These are phyloP conservation scores for Merops nubicus DNA, from an alignment of 2,113 vertebrate genomes.

Conservation along the genomic window DNA sequence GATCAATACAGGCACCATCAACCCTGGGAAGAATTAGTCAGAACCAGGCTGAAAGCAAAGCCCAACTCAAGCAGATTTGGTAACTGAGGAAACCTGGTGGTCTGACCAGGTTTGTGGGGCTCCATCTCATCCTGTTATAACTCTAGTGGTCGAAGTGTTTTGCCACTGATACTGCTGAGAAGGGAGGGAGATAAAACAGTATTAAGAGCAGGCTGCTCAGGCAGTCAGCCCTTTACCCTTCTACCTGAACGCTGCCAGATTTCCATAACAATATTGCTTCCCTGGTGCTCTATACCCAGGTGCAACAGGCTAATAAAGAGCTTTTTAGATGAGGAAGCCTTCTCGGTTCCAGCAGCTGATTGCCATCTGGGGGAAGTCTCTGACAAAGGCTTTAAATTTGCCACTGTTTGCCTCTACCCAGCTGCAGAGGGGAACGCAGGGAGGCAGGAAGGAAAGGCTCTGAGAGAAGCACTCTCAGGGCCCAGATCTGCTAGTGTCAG, in stretches of 20 bases:
- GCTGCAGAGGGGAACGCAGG: not conserved
- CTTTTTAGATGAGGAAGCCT: not conserved
- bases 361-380: slow-evolving; percentile 46
- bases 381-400: slow-evolving; percentile 66
- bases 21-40: not conserved
- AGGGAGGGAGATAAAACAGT: not conserved
- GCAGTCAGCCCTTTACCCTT: not conserved
- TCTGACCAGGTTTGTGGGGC: not conserved
- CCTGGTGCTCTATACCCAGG: not conserved
- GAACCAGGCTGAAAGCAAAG: not conserved
- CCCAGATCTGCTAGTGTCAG: not conserved
- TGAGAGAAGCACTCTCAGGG: not conserved
- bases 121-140: not conserved
- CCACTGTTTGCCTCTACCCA: slow-evolving; percentile 13
- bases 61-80: not conserved
- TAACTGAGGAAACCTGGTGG: not conserved
- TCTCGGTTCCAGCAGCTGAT: slow-evolving; percentile 33
- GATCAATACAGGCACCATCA: not conserved
- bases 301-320: slow-evolving; percentile 19
- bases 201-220: not conserved
- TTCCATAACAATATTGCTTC: not conserved
- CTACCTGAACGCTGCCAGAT: not conserved
- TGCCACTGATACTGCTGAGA: not conserved
- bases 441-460: slow-evolving; percentile 10
- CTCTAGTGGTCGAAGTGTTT: not conserved